These are phyloP conservation scores for Leptopilina drosophilae DNA, from an alignment of 2,888 invertebrate genomes.

Conservation along the genomic window DNA sequence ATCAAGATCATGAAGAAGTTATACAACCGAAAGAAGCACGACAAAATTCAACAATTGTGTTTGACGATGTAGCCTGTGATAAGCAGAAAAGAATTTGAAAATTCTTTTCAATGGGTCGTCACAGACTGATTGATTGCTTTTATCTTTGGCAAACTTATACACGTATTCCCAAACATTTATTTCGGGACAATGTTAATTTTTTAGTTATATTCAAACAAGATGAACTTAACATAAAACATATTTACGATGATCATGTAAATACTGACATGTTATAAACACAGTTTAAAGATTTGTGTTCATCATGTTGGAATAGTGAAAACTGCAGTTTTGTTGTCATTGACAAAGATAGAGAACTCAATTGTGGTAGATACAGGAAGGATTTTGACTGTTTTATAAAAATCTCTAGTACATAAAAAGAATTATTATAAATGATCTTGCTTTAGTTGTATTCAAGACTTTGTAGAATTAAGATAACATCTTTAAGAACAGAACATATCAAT, in stretches of 20 bases:
- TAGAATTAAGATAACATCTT: not conserved
- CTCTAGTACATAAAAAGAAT: not conserved
- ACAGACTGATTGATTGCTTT: not conserved
- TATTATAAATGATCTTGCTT: not conserved
- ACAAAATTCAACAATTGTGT: not conserved
- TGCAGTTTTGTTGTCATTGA: constrained; percentile 61
- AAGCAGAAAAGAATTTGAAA: constrained; percentile 1
- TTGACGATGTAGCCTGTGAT: not conserved
- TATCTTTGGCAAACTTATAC: not conserved
- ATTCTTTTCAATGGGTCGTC: not conserved
- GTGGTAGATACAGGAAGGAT: constrained; percentile 66
- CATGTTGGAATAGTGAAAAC: no score
- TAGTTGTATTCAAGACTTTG: constrained; percentile 44
- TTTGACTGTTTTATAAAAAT: constrained; percentile 58
- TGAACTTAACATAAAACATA: not conserved
- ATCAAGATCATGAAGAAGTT: constrained; percentile 5
- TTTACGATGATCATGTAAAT: not conserved
- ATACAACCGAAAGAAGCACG: not conserved
- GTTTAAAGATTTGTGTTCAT: no score
- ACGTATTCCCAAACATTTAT: constrained; percentile 20
- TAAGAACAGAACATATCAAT: constrained; percentile 8
- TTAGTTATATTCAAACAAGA: not conserved
- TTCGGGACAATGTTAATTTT: constrained; percentile 27
- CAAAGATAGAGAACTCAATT: constrained; percentile 61
- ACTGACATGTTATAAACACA: no score